Percentiles rank a stretch among this genome's conserved stretches.
These are phyloP conservation scores for Macropis europaea DNA, from an alignment of 2,888 invertebrate genomes.

Conservation along the genomic window DNA sequence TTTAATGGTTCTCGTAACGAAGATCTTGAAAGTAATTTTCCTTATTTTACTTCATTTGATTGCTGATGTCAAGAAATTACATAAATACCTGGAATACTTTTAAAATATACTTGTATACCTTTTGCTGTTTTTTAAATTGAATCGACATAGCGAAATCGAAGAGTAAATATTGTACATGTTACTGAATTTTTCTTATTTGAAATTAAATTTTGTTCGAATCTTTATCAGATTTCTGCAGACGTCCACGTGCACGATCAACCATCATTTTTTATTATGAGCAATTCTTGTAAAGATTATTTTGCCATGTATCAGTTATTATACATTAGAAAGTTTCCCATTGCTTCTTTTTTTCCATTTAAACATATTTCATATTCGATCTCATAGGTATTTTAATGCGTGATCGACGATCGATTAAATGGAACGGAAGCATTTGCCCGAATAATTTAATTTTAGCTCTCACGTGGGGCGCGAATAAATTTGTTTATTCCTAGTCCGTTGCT, in stretches of 20 bases:
- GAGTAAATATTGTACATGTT: no score
- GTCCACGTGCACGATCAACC: no score
- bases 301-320: background rate
- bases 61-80: no score
- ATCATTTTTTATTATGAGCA: no score
- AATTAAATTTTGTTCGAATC: no score
- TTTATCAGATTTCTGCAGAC: no score
- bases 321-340: background rate
- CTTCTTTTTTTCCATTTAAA: background rate
- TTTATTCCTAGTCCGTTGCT: constrained; percentile 45
- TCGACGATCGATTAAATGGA: constrained; percentile 10
- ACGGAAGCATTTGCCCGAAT: constrained; percentile 17
- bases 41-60: background rate
- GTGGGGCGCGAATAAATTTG: constrained; percentile 41
- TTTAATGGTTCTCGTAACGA: background rate
- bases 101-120: no score
- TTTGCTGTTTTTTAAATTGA: no score
- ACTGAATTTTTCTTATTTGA: no score
- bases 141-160: no score
- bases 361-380: background rate
- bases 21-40: background rate
- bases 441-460: constrained; percentile 37
- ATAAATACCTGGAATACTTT: no score
- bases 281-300: no score
- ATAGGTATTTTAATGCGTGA: background rate